Evolutionary conservation across 2,797 vertebrate species (phyloP), one percentile per base, ranked within the genome.

Genomic region (Trachops cirrhosus): DNA sequence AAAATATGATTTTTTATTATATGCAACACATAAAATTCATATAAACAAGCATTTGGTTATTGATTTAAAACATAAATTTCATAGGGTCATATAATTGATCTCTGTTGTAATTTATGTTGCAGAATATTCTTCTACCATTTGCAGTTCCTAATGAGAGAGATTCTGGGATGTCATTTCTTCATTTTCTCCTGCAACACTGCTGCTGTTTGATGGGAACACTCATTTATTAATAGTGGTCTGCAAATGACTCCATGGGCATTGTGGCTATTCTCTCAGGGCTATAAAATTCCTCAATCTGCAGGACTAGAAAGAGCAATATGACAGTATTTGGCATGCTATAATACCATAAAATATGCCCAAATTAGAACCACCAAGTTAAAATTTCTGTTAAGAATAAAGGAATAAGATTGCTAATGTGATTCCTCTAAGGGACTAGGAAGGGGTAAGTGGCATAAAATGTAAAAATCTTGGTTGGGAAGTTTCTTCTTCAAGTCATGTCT

Each of bases 1-100:
- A 86, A 91, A 88, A 29, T 59, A 29, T 89, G 18, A 64, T 93
- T 95, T 86, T 89, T 80, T 85, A 50, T 68, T 87, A 75, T 39
- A 22, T 41, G 77, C 34, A 62, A 64, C 37, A n/a, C 4, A 48
- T 50, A 59, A 93, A 82, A 52, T 59, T 80, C 54, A 39, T 54
- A 59, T 59, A 59, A 59, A 59, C 9, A 59, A 26, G 24, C 57
- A 59, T 59, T 59, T 26, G 3, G 22, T 59, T 59, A 29, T 59
- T 29, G 10, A 59, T 59, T 57, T 59, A 59, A 26, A 9, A 24
- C 54, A 26, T 57, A 57, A 62, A 67, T 90, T 82, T 84, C 10
- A 62, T 48, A 34, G n/a, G 37, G 29, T 34, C 24, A 18, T 67
- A 41, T 44, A 80, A 73, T 73, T 86, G 44, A 54, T 82, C 16